Conservation (phyloP, 2,797 vertebrate species). For the Sebastes steindachneri region DNA sequence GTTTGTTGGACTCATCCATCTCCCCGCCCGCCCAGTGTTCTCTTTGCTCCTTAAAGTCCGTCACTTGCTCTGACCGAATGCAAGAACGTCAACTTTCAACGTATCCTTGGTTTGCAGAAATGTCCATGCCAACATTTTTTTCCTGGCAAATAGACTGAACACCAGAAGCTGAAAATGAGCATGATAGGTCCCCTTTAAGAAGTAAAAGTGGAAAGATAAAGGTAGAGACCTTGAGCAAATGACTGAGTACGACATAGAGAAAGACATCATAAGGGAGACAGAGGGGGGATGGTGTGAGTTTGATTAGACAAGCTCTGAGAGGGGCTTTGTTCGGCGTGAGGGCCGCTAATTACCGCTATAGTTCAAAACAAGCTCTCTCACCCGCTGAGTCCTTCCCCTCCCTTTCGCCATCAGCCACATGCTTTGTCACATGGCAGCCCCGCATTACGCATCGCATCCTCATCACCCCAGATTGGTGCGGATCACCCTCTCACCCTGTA, state of each 20-base stretch:
- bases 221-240: slow-evolving; percentile 44
- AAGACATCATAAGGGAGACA: slow-evolving; percentile 28
- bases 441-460: neutral
- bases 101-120: too few species aligned
- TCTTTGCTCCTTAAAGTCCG: too few species aligned
- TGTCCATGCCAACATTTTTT: too few species aligned
- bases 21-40: too few species aligned
- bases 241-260: slow-evolving; percentile 25
- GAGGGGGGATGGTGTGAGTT: neutral
- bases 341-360: slow-evolving; percentile 65
- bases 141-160: too few species aligned
- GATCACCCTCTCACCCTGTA: slow-evolving; percentile 13
- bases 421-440: slow-evolving; percentile 21
- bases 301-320: slow-evolving; percentile 55
- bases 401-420: slow-evolving; percentile 26
- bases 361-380: slow-evolving; percentile 64
- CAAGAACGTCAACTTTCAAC: too few species aligned
- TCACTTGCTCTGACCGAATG: too few species aligned
- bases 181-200: neutral
- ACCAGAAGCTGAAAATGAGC: too few species aligned
- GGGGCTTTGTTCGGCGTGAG: slow-evolving; percentile 31
- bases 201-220: slow-evolving; percentile 32
- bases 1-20: too few species aligned
- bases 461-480: slow-evolving; percentile 10
- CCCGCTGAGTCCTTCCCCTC: slow-evolving; percentile 32